Evolutionary conservation across 2,113 vertebrate species (phyloP).

Genomic region (Heterotilapia buettikoferi): DNA sequence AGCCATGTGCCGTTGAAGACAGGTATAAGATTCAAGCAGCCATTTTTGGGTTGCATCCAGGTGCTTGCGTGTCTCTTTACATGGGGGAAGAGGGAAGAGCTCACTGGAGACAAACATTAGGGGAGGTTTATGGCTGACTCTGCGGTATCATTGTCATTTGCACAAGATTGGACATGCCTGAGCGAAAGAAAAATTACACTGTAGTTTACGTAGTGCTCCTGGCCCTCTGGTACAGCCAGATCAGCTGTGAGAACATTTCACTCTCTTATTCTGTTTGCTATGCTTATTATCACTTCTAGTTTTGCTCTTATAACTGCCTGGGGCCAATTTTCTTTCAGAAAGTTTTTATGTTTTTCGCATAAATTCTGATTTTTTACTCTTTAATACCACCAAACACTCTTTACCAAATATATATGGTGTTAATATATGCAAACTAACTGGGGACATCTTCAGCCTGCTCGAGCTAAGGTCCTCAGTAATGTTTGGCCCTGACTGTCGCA

Average conservation of each 20-base stretch:
- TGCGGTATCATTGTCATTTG: constrained; percentile 29
- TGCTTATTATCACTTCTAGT: not conserved
- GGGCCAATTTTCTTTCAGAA: not conserved
- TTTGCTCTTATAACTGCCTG: not conserved
- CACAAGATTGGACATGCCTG: constrained; percentile 41
- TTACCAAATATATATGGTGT: not conserved
- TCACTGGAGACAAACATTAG: constrained; percentile 35
- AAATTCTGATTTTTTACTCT: not conserved
- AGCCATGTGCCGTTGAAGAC: constrained; percentile 7
- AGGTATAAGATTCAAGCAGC: constrained; percentile 3
- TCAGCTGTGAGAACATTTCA: not conserved
- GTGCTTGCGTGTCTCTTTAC: not conserved
- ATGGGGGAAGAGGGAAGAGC: constrained; percentile 8
- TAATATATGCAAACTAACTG: not conserved
- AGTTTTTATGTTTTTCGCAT: not conserved
- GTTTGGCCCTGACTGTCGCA: not conserved
- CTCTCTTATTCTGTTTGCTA: not conserved
- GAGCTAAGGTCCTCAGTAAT: accelerated
- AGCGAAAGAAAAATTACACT: constrained; percentile 29
- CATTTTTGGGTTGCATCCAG: constrained; percentile 46
- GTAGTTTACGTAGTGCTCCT: not conserved
- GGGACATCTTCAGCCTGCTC: not conserved
- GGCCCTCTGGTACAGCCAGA: not conserved
- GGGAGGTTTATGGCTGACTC: constrained; percentile 35
- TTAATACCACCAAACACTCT: not conserved